Evolutionary conservation across 2,888 invertebrate genomes (phyloP).

Genomic region (Emmelina monodactyla): DNA sequence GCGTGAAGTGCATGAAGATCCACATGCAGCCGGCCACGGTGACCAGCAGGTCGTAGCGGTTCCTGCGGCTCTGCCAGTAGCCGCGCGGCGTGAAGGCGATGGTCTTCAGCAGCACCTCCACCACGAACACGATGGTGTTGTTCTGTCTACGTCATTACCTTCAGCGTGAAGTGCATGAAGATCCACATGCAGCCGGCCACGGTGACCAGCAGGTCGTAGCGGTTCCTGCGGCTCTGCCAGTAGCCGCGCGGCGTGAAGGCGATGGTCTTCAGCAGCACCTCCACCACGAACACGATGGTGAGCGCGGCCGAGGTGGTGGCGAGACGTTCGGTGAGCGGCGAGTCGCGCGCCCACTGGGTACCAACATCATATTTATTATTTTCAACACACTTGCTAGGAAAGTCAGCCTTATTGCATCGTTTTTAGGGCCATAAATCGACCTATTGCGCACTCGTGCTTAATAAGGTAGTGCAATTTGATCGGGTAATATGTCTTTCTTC

Average conservation of each 20-base stretch:
- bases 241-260: slow-evolving; percentile 98
- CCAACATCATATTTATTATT: too few relatives aligned
- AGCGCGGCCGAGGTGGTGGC: slow-evolving; percentile 89
- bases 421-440: too few relatives aligned
- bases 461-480: too few relatives aligned
- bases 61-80: slow-evolving; percentile 97
- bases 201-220: slow-evolving; percentile 97
- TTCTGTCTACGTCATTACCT: too few relatives aligned
- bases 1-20: slow-evolving; percentile 92
- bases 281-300: slow-evolving; percentile 92
- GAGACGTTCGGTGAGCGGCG: slow-evolving; percentile 78
- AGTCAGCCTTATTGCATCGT: too few relatives aligned
- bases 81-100: slow-evolving; percentile 98
- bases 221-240: slow-evolving; percentile 96
- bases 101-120: slow-evolving; percentile 97
- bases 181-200: slow-evolving; percentile 97
- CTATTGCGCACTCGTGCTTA: too few relatives aligned
- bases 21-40: slow-evolving; percentile 96
- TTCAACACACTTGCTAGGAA: too few relatives aligned
- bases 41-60: slow-evolving; percentile 96
- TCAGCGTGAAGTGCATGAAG: slow-evolving; percentile 87
- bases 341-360: slow-evolving; percentile 88
- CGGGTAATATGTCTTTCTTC: too few relatives aligned
- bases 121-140: slow-evolving; percentile 93
- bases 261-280: slow-evolving; percentile 97